Base-by-base conservation (phyloP, 2,113 vertebrate genomes). In the Paedocypris sp. region DNA sequence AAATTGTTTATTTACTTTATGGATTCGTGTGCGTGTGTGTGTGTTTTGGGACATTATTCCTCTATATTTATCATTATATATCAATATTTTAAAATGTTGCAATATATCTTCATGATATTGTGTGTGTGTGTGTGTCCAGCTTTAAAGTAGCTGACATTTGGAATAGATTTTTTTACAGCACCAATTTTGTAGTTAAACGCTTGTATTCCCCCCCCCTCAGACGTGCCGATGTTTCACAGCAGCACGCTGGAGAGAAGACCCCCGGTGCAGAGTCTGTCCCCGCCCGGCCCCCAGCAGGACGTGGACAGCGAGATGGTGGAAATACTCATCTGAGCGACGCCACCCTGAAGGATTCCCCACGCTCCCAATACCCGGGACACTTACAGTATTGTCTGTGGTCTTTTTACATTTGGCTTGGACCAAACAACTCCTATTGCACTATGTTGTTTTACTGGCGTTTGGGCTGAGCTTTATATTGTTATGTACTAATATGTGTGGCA, bases 231-330 rank as follows among this genome's bases (percentile, higher is more conserved):
- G 25, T 85, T 83, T 50, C 82, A 85, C 70, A 82, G 71, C 80
- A 85, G 78, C 60, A 86, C 82, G 2, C 59, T 87, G 16, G 86
- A 87, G 50, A 75, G 82, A 15, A 74, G 82, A 50, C 71, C 73
- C 0, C 81, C 81, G 0, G 39, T 78, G 20, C 82, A 80, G 52
- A 49, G 77, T 4, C 77, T 74, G 29, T 23, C 66, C 1, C 82
- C 77, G 18, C 29, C 35, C 1, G 5, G 60, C 10, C 12, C 32
- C 11, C 83, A 80, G n/a, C 80, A 80, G 48, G 85, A 87, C 11
- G 57, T 82, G 28, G 86, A 87, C 68, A 77, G 35, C 1, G 86
- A 87, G 60, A 81, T 87, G 78, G 83, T 87, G 64, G 86, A 87
- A 72, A 86, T 87, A 64, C 86, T 87, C 52, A 87, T 87, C 72